Conservation (phyloP, 2,113 vertebrate species). For the Sminthopsis crassicaudata region DNA sequence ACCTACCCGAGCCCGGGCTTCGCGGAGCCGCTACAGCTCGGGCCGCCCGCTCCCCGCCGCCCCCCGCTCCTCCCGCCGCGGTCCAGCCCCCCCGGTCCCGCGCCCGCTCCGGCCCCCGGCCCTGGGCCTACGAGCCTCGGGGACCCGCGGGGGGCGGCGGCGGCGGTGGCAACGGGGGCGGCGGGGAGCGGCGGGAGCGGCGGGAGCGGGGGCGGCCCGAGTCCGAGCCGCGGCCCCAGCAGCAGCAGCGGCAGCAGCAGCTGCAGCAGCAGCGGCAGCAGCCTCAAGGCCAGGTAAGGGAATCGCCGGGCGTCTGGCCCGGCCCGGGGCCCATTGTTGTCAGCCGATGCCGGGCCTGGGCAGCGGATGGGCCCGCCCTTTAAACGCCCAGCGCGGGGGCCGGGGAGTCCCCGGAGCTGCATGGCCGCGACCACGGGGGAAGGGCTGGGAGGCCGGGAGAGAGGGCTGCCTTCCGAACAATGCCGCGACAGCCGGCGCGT, state of each 20-base stretch:
- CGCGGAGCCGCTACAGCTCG: constrained; percentile 87
- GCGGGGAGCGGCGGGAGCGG: constrained; percentile 68
- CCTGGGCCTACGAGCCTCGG: constrained; percentile 94
- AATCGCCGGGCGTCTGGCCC: constrained; percentile 73
- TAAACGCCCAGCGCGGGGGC: constrained; percentile 68
- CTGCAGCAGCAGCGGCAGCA: constrained; percentile 64
- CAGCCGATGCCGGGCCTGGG: constrained; percentile 75
- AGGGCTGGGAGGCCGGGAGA: no score
- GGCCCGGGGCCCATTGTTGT: background rate
- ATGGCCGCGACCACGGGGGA: no score
- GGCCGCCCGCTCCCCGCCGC: constrained; percentile 69
- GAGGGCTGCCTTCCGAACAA: no score
- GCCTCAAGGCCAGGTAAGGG: constrained; percentile 92
- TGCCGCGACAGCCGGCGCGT: no score
- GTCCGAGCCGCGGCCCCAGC: constrained; percentile 70
- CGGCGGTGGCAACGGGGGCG: constrained; percentile 53
- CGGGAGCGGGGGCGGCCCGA: constrained; percentile 48
- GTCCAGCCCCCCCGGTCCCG: constrained; percentile 77
- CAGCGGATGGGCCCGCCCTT: constrained; percentile 80
- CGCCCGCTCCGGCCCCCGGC: constrained; percentile 87
- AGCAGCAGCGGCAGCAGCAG: constrained; percentile 55
- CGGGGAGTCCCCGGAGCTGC: background rate
- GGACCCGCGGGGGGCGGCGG: constrained; percentile 70
- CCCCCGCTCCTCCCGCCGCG: constrained; percentile 85
- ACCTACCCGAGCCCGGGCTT: constrained; percentile 94